Evolutionary conservation across 2,797 vertebrate species (phyloP).

Genomic region (Poecilia wingei): DNA sequence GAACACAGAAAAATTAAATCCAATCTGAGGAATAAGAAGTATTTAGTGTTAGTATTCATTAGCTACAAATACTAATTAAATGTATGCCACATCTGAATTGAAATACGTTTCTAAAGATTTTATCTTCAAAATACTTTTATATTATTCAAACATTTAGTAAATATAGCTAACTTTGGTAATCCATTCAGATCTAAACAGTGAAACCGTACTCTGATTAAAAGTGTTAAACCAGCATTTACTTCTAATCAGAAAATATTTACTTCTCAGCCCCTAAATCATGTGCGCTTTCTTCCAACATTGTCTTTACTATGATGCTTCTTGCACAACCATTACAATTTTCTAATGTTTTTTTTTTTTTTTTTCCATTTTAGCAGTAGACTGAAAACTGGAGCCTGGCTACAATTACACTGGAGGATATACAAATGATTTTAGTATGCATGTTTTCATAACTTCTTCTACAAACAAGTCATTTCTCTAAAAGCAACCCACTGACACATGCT

Average conservation of each 20-base stretch:
- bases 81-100: background rate
- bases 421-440: slow-evolving; percentile 22
- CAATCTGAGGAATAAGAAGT: background rate
- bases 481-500: background rate
- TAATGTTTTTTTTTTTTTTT: slow-evolving; percentile 21
- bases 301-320: background rate
- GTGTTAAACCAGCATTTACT: background rate
- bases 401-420: slow-evolving; percentile 11
- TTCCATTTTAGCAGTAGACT: slow-evolving; percentile 18
- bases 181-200: background rate
- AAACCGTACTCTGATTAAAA: background rate
- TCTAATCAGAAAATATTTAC: background rate
- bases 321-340: background rate
- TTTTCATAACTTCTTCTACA: slow-evolving; percentile 23
- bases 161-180: background rate
- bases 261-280: background rate
- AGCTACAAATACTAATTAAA: background rate
- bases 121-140: background rate
- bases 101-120: background rate
- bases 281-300: background rate
- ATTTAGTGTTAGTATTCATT: background rate
- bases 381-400: slow-evolving; percentile 21
- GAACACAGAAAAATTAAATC: background rate
- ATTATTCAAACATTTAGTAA: background rate
- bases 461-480: slow-evolving; percentile 20